Evolutionary conservation across 2,888 invertebrate species (phyloP).

Genomic region (Andrena hattorfiana): DNA sequence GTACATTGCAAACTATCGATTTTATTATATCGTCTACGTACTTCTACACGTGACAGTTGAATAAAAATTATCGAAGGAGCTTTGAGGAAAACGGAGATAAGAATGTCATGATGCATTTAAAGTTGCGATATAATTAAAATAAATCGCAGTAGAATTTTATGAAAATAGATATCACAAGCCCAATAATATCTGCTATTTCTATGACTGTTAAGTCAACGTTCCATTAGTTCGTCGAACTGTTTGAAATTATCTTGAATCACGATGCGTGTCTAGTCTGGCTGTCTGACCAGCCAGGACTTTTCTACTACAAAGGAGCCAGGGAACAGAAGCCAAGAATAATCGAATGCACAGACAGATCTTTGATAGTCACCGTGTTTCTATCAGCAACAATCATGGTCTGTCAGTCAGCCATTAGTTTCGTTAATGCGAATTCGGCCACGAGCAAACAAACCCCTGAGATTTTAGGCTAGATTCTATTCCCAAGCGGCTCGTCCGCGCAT

Average conservation of each 20-base stretch:
- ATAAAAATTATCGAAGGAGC: too few relatives aligned
- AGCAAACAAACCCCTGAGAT: slow-evolving; percentile 48
- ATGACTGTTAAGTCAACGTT: slow-evolving; percentile 1
- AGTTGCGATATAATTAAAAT: neutral
- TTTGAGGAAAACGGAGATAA: neutral
- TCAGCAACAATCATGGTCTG: slow-evolving; percentile 10
- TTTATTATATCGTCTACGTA: neutral
- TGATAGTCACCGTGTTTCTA: slow-evolving; percentile 3
- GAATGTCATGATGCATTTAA: neutral
- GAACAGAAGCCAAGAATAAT: slow-evolving; percentile 28
- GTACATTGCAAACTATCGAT: too few relatives aligned
- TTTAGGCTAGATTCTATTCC: slow-evolving; percentile 52
- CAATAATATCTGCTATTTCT: slow-evolving; percentile 6
- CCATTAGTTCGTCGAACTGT: slow-evolving; percentile 23
- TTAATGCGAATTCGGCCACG: slow-evolving; percentile 32
- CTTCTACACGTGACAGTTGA: neutral
- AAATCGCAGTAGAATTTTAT: neutral
- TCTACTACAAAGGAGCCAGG: slow-evolving; percentile 4
- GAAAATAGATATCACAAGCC: neutral
- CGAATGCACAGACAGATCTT: neutral
- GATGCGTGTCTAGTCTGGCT: neutral
- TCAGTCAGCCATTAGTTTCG: slow-evolving; percentile 46
- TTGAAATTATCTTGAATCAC: slow-evolving; percentile 11
- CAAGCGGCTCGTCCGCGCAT: slow-evolving; percentile 32
- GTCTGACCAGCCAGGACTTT: slow-evolving; percentile 34